Percentiles rank a stretch among this genome's conserved stretches.
Evolutionary conservation across 1,140 invertebrate species (phyloP).

Genomic region (Brachionus plicatilis): DNA sequence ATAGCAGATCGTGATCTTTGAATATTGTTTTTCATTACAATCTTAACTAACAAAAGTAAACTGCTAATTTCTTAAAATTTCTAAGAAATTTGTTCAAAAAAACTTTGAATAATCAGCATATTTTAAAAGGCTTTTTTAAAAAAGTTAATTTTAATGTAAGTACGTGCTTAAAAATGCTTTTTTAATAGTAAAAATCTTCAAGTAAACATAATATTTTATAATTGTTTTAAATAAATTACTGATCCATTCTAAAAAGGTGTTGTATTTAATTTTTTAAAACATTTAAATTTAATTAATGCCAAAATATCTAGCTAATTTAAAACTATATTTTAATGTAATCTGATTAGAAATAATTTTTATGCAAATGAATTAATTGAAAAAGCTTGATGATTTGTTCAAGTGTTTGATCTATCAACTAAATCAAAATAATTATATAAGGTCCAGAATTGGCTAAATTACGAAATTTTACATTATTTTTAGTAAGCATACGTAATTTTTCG

Average conservation of each 20-base stretch:
- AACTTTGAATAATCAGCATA: background rate
- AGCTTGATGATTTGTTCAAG: too few relatives aligned
- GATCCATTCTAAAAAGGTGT: background rate
- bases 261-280: background rate
- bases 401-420: too few relatives aligned
- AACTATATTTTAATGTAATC: background rate
- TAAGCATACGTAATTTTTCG: too few relatives aligned
- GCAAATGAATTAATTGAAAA: too few relatives aligned
- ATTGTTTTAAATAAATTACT: background rate
- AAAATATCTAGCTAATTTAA: background rate
- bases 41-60: background rate
- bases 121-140: background rate
- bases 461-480: too few relatives aligned
- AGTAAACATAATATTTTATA: background rate
- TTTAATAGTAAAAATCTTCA: background rate
- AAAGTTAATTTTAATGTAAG: background rate
- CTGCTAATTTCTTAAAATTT: background rate
- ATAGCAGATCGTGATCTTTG: background rate
- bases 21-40: too few relatives aligned
- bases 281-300: background rate
- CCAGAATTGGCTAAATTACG: too few relatives aligned
- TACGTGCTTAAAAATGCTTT: background rate
- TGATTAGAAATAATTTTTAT: too few relatives aligned
- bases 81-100: background rate
- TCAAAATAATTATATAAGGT: too few relatives aligned